Conservation (phyloP, 2,113 vertebrate species). For the Tychaedon coryphoeus region DNA sequence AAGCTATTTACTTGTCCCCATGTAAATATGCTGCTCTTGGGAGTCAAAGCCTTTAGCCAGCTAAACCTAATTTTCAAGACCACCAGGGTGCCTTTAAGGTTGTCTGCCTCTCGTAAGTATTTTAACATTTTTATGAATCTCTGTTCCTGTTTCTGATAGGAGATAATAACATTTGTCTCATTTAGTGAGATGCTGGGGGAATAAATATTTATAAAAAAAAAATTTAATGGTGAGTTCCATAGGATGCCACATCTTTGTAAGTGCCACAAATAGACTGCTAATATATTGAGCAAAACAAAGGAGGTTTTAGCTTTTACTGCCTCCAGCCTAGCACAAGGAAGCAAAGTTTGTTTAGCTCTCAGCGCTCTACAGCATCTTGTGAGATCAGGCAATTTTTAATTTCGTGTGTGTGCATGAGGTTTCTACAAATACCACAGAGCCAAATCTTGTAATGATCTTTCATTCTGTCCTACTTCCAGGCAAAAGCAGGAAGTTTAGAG, state of each 20-base stretch:
- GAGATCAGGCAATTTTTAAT: background rate
- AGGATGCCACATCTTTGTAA: background rate
- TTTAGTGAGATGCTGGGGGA: background rate
- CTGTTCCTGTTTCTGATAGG: background rate
- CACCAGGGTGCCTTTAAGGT: conserved; percentile 33
- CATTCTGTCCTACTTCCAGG: background rate
- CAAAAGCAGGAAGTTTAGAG: conserved; percentile 11
- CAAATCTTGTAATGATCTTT: background rate
- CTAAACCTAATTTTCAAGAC: conserved; percentile 26
- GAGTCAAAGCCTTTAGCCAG: background rate
- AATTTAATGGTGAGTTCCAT: background rate
- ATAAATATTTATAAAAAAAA: background rate
- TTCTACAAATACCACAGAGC: conserved; percentile 28
- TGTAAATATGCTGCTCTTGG: background rate
- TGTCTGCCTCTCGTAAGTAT: background rate
- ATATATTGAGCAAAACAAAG: background rate
- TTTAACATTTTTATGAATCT: conserved; percentile 15
- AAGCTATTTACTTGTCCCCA: background rate
- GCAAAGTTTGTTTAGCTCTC: background rate
- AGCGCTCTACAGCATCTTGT: background rate
- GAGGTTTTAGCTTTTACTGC: background rate
- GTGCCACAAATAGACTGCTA: background rate
- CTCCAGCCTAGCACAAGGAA: background rate
- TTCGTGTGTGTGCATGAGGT: background rate
- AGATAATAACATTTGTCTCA: background rate